Conservation (phyloP, 53 echinoderm and acorn worm species). For the Glandiceps talaboti region DNA sequence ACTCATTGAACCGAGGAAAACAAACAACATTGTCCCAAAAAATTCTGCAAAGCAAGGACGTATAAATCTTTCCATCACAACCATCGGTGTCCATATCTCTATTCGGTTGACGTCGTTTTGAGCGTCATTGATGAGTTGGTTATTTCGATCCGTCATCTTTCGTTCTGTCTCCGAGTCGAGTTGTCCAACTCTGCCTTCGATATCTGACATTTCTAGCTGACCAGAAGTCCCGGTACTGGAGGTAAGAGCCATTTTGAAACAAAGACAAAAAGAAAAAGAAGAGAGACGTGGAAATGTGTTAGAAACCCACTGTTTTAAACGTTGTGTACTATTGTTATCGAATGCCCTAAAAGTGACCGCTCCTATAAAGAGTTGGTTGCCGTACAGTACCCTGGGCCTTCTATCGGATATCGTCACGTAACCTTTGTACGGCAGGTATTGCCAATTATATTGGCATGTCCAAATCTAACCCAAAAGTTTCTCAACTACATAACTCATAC, state of each 20-base stretch:
- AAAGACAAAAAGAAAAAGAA: neutral
- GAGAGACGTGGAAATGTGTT: too few species aligned
- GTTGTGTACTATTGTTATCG: too few species aligned
- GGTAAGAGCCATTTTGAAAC: neutral
- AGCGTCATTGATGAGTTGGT: neutral
- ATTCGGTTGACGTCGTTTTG: neutral
- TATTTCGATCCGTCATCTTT: neutral
- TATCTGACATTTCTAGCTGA: neutral
- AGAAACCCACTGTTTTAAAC: too few species aligned
- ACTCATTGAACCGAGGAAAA: slow-evolving; percentile 55
- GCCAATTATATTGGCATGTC: too few species aligned
- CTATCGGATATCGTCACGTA: too few species aligned
- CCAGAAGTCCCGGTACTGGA: neutral
- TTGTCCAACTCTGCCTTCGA: neutral
- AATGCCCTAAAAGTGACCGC: too few species aligned
- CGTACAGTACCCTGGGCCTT: too few species aligned
- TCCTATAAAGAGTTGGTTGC: too few species aligned
- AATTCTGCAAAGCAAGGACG: slow-evolving; percentile 82
- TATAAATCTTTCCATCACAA: slow-evolving; percentile 43
- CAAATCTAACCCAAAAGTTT: too few species aligned
- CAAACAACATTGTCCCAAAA: slow-evolving; percentile 43
- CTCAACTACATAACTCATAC: too few species aligned
- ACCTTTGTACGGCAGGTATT: too few species aligned
- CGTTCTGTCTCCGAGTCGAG: too few species aligned
- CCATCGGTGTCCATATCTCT: neutral